These are phyloP conservation scores for Grantiella picta DNA, from an alignment of 2,113 vertebrate species.

Conservation along the genomic window DNA sequence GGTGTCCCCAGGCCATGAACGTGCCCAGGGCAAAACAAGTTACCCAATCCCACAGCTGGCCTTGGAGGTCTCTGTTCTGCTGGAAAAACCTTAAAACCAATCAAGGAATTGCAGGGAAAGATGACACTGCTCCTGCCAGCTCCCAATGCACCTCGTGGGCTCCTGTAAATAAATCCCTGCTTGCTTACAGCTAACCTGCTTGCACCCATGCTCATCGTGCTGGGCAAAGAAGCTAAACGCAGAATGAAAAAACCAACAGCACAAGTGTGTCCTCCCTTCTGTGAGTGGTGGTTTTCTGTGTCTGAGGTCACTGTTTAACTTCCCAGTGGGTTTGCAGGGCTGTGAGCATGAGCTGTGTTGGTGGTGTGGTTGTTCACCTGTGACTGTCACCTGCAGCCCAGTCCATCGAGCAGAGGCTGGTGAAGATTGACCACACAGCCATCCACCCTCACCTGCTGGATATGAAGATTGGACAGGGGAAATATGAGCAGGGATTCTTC, in stretches of 20 bases:
- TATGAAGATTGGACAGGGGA: slow-evolving; percentile 98
- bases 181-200: not conserved
- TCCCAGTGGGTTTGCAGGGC: not conserved
- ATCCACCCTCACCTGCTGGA: slow-evolving; percentile 96
- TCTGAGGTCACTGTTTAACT: not conserved
- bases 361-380: rapidly evolving
- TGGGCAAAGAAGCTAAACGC: not conserved
- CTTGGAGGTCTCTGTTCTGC: not conserved
- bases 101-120: not conserved
- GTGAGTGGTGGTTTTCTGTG: not conserved
- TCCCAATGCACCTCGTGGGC: not conserved
- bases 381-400: slow-evolving; percentile 78
- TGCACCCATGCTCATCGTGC: not conserved
- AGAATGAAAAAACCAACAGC: not conserved
- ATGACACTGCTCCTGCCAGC: not conserved
- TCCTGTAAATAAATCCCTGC: not conserved
- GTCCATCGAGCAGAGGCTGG: slow-evolving; percentile 85
- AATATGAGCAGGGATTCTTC: slow-evolving; percentile 93
- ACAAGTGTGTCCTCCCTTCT: not conserved
- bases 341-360: not conserved
- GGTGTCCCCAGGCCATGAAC: rapidly evolving
- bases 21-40: not conserved
- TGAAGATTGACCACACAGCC: slow-evolving; percentile 95
- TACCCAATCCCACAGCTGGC: rapidly evolving
- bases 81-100: not conserved